Percentiles rank a stretch among this genome's conserved stretches.
Evolutionary conservation across 2,797 vertebrate genomes (phyloP).

Genomic region (Anniella stebbinsi): DNA sequence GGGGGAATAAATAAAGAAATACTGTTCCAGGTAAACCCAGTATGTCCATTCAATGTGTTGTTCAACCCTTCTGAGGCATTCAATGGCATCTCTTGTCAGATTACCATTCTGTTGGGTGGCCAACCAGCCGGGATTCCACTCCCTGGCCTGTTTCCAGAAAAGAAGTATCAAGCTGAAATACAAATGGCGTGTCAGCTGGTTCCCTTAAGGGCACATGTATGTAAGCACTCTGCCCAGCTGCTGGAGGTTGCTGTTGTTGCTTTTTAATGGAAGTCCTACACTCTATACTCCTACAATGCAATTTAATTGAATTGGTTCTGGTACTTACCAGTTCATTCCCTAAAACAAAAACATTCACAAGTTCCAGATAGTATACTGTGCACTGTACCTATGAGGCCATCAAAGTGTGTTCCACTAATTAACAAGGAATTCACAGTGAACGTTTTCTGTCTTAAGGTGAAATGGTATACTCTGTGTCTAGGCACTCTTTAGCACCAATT

Average conservation of each 20-base stretch:
- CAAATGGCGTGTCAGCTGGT: not conserved
- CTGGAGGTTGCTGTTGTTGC: no score
- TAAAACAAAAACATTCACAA: not conserved
- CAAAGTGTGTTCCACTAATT: not conserved
- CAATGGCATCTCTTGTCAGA: not conserved
- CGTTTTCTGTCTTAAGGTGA: not conserved
- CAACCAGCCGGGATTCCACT: not conserved
- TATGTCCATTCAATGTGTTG: not conserved
- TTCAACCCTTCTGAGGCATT: not conserved
- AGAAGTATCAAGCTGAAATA: not conserved
- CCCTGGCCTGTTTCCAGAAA: not conserved
- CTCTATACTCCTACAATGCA: not conserved
- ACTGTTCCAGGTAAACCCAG: not conserved
- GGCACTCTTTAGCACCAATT: not conserved
- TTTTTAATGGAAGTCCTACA: not conserved
- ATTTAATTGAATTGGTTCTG: not conserved
- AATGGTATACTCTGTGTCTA: not conserved
- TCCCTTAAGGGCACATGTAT: not conserved
- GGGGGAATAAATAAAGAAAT: not conserved
- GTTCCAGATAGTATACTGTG: not conserved
- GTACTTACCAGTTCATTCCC: not conserved
- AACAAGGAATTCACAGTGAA: not conserved
- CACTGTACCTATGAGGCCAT: not conserved
- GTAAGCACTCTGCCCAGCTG: not conserved
- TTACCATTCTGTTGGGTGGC: no score